These are phyloP conservation scores for Eucidaris tribuloides DNA, from an alignment of 35 echinoderm and acorn worm genomes.

Conservation along the genomic window DNA sequence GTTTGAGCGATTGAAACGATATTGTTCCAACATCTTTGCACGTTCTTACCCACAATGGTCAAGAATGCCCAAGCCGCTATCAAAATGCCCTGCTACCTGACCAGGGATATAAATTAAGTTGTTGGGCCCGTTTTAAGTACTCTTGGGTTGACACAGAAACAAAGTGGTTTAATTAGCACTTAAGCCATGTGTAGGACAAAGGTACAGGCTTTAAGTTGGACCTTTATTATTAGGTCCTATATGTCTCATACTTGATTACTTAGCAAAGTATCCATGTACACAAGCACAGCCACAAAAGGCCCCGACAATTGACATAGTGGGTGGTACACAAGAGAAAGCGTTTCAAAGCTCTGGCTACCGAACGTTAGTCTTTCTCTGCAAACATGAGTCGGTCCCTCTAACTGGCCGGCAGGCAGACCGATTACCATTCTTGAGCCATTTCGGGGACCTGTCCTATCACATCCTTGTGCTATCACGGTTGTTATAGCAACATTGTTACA, in stretches of 20 bases:
- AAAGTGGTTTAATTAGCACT: conserved; percentile 41
- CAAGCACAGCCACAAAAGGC: conserved; percentile 37
- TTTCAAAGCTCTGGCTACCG: background rate
- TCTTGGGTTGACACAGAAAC: conserved; percentile 27
- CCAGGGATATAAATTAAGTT: background rate
- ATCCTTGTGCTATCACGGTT: background rate
- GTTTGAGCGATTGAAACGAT: no score
- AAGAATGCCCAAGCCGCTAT: background rate
- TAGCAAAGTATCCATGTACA: conserved; percentile 16
- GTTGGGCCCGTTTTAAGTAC: background rate
- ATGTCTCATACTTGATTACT: conserved; percentile 27
- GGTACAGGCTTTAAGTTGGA: conserved; percentile 1
- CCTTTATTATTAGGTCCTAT: background rate
- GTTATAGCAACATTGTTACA: background rate
- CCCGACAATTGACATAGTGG: conserved; percentile 57
- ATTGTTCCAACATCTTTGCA: conserved; percentile 24
- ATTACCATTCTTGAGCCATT: conserved; percentile 24
- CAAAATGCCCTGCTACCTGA: background rate
- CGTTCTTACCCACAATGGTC: background rate
- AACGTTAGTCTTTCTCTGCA: conserved; percentile 11
- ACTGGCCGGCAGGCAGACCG: background rate
- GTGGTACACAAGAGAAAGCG: conserved; percentile 22
- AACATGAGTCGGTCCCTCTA: background rate
- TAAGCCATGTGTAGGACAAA: conserved; percentile 21
- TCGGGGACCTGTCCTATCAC: no score